Evolutionary conservation across 2,113 vertebrate genomes (phyloP).

Genomic region (Falcunculus frontatus): DNA sequence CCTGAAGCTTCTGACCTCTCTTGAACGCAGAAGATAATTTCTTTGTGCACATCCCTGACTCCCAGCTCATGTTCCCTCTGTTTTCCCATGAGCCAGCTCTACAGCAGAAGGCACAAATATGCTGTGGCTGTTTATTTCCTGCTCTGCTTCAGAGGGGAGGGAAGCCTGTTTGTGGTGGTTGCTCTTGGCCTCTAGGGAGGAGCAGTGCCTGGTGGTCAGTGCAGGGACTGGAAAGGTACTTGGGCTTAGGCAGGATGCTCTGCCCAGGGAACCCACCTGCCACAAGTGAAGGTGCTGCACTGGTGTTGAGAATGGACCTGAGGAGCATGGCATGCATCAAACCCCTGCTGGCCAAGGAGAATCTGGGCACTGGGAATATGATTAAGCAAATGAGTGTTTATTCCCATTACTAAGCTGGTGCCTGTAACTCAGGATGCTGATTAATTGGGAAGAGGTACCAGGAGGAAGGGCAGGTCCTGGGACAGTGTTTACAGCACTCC

Average conservation of each 20-base stretch:
- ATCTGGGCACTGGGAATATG: not conserved
- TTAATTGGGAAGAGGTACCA: not conserved
- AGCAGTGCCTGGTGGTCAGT: not conserved
- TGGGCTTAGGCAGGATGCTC: not conserved
- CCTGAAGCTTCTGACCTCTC: not conserved
- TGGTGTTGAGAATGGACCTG: not conserved
- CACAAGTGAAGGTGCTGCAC: not conserved
- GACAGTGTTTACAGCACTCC: not conserved
- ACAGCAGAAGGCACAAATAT: not conserved
- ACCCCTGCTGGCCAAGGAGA: not conserved
- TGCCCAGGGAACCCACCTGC: not conserved
- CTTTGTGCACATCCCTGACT: not conserved
- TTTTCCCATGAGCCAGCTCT: not conserved
- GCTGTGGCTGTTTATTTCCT: constrained; percentile 10
- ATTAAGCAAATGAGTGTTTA: not conserved
- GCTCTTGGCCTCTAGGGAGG: not conserved
- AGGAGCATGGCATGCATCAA: rapidly evolving
- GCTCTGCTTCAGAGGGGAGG: not conserved
- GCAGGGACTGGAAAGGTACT: not conserved
- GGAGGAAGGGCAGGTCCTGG: not conserved
- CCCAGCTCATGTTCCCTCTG: not conserved
- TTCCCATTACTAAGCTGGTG: not conserved
- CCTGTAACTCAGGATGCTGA: not conserved
- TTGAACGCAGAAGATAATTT: not conserved
- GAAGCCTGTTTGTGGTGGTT: not conserved